phyloP scores from a whole-genome alignment of 2,797 vertebrate genomes.

The Danio albolineatus region DNA sequence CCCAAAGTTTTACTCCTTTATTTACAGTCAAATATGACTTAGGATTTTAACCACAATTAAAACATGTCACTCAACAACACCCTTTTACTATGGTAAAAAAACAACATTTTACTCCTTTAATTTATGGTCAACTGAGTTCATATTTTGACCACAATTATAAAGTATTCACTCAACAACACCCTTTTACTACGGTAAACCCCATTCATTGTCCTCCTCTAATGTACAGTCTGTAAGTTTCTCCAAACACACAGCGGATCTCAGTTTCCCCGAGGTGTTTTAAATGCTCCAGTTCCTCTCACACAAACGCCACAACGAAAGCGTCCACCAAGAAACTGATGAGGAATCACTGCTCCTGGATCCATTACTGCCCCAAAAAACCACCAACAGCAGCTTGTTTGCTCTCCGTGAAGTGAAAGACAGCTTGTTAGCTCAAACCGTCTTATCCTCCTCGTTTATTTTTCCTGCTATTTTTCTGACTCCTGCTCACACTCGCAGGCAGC shows the following conservation, averaged over 20 bases:
- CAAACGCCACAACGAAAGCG: not conserved
- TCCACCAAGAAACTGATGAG: too few species aligned
- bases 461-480: not conserved
- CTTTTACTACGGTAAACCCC: too few species aligned
- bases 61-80: too few species aligned
- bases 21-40: too few species aligned
- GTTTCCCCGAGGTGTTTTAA: slow-evolving; percentile 4
- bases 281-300: not conserved
- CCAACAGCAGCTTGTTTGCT: not conserved
- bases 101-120: too few species aligned
- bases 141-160: too few species aligned
- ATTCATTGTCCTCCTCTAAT: too few species aligned
- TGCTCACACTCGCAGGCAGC: slow-evolving; percentile 18
- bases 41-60: too few species aligned
- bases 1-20: too few species aligned
- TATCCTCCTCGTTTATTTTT: slow-evolving; percentile 8
- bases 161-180: too few species aligned
- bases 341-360: not conserved
- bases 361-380: not conserved
- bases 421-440: slow-evolving; percentile 24
- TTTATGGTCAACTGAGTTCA: too few species aligned
- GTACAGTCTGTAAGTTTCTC: not conserved
- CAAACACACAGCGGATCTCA: not conserved
- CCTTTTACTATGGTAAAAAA: too few species aligned
- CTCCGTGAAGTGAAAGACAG: slow-evolving; percentile 31